Conservation (phyloP, 2,888 invertebrate species). For the Xiphydria camelus region DNA sequence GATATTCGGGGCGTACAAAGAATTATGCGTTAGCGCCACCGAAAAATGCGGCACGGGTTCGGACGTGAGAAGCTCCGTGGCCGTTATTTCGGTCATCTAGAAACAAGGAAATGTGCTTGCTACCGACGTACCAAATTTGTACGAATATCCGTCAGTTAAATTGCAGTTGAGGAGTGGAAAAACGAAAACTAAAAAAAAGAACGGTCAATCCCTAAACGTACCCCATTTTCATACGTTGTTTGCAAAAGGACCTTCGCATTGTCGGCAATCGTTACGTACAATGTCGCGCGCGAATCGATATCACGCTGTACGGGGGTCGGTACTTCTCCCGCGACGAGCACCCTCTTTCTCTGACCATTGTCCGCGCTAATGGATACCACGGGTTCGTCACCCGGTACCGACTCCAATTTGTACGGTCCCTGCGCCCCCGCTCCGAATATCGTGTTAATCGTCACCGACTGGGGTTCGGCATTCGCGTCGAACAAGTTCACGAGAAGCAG, state of each 20-base stretch:
- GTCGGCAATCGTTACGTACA: constrained; percentile 49
- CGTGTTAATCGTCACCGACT: constrained; percentile 47
- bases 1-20: constrained; percentile 59
- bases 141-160: too few relatives aligned
- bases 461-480: constrained; percentile 39
- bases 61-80: constrained; percentile 40
- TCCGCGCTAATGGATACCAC: constrained; percentile 46
- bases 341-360: constrained; percentile 50
- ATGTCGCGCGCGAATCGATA: constrained; percentile 48
- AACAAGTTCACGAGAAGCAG: constrained; percentile 67
- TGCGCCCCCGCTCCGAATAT: constrained; percentile 51
- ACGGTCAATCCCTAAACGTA: constrained; percentile 32
- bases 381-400: constrained; percentile 44
- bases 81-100: constrained; percentile 47
- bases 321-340: constrained; percentile 50
- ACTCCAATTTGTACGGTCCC: constrained; percentile 46
- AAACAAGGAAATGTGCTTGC: constrained; percentile 17
- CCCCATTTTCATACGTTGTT: constrained; percentile 54
- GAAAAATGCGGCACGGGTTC: constrained; percentile 38
- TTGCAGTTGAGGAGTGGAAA: constrained; percentile 27
- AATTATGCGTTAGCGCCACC: constrained; percentile 35
- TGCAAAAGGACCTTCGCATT: constrained; percentile 55
- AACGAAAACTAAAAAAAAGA: neutral
- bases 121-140: too few relatives aligned
- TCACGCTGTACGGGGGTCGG: constrained; percentile 53